Evolutionary conservation across 2,113 vertebrate species (phyloP).

Genomic region (Cavia aperea): DNA sequence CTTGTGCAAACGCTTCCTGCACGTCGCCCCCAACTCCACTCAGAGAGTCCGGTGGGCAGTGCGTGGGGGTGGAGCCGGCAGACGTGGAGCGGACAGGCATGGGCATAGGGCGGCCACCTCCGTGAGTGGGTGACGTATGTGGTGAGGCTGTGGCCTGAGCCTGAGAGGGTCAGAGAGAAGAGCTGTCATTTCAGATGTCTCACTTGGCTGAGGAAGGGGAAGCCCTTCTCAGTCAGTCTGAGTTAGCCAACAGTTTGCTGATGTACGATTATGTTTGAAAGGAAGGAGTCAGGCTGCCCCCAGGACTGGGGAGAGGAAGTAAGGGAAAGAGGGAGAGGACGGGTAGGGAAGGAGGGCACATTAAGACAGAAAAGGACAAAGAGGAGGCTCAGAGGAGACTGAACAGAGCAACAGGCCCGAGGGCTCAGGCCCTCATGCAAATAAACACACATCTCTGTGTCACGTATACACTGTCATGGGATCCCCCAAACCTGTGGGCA

Average conservation of each 20-base stretch:
- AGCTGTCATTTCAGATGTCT: not conserved
- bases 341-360: not conserved
- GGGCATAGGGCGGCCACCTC: conserved; percentile 84
- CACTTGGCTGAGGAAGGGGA: not conserved
- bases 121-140: conserved; percentile 89
- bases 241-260: not conserved
- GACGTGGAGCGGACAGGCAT: conserved; percentile 91
- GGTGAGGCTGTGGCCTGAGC: conserved; percentile 88
- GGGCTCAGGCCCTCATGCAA: not conserved
- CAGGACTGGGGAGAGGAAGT: not conserved
- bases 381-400: not conserved
- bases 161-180: conserved; percentile 69
- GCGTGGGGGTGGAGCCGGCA: conserved; percentile 89
- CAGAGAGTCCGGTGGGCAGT: conserved; percentile 86
- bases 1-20: conserved; percentile 90
- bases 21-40: conserved; percentile 84
- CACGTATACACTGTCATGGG: not conserved
- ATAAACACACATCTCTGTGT: not conserved
- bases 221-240: not conserved
- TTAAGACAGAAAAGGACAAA: not conserved
- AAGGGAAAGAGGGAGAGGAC: not conserved
- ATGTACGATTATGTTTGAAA: not conserved
- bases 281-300: not conserved
- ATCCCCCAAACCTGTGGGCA: not conserved
- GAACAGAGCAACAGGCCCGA: too few species aligned